Conservation (phyloP, 2,113 vertebrate species). For the Speoplatyrhinus poulsoni region DNA sequence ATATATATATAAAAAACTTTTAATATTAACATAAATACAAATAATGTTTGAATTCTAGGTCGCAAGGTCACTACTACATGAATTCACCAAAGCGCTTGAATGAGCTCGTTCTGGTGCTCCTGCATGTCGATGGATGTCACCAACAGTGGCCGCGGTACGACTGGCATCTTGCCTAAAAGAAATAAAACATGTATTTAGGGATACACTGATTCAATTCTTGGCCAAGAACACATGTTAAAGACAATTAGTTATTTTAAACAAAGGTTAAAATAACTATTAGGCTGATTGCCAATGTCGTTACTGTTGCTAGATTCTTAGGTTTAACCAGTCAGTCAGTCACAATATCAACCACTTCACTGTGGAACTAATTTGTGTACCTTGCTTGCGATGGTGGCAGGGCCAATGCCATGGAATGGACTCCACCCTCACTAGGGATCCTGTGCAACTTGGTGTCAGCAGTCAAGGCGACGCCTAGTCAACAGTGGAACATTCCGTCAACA, state of each 20-base stretch:
- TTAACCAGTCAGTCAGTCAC: too few relatives aligned
- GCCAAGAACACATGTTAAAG: not conserved
- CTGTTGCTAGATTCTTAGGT: too few relatives aligned
- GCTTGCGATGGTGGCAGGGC: conserved; percentile 87
- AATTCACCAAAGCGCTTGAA: conserved; percentile 78
- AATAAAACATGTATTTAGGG: not conserved
- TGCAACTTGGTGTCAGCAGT: conserved; percentile 95
- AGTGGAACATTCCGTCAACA: not conserved
- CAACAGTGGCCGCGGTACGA: conserved; percentile 83
- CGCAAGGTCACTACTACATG: not conserved
- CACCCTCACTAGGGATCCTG: conserved; percentile 93
- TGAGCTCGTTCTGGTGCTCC: conserved; percentile 83
- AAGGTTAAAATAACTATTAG: too few relatives aligned
- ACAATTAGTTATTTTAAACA: not conserved
- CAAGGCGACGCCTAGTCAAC: conserved; percentile 84
- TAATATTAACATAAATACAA: too few relatives aligned
- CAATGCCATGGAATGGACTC: conserved; percentile 87
- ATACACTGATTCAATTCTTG: too few relatives aligned
- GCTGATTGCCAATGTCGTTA: too few relatives aligned
- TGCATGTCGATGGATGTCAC: conserved; percentile 89
- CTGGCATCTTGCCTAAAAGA: conserved; percentile 81
- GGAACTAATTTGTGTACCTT: conserved; percentile 74
- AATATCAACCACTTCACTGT: too few relatives aligned
- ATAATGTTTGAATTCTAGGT: too few relatives aligned
- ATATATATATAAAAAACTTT: too few relatives aligned